Evolutionary conservation across 2,888 invertebrate species (phyloP), one percentile per base, ranked within the genome.

Genomic region (Agrochola macilenta): DNA sequence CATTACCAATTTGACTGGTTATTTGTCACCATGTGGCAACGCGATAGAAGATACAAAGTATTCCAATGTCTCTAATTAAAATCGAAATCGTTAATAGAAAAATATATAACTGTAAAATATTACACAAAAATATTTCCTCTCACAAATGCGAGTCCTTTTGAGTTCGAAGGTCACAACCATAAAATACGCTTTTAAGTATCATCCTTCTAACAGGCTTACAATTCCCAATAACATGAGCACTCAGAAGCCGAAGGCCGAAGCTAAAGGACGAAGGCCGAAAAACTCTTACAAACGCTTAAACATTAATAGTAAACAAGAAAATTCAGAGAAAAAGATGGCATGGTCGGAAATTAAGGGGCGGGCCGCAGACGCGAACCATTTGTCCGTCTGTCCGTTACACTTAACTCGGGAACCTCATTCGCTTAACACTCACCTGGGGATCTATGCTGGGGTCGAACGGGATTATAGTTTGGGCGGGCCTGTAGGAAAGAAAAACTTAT

Each of bases 341-440:
- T 69, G 54, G 68, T 81, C 64, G 78, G 77, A 88, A 89, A 89
- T 89, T 89, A 90, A 90, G 85, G 76, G 78, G 74, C 70, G 79
- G 83, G 79, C 80, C 69, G 66, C 88, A 87, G 88, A 89, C 87
- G 89, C 89, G 90, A 81, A 82, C 89, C 89, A 90, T 93, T 91
- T 91, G 91, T 93, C 89, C 89, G 90, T 91, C 92, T 91, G 93
- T 92, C 92, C 89, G 91, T 89, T 92, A 91, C 89, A 89, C 91
- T 91, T 91, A 90, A 90, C 88, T 90, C 81, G 87, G 88, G 86
- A 88, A 91, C 89, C 92, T 93, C 92, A 93, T 93, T 92, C 93
- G 89, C 86, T 91, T 93, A 91, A 93, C 90, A 91, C 92, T 91
- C 93, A 93, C 93, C 93, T 93, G 93, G 93, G 93, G 92, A 93